A percentile compares a stretch with the other conserved stretches of the same genome.
Evolutionary conservation across 2,888 invertebrate genomes (phyloP).

Genomic region (Cerastoderma edule): DNA sequence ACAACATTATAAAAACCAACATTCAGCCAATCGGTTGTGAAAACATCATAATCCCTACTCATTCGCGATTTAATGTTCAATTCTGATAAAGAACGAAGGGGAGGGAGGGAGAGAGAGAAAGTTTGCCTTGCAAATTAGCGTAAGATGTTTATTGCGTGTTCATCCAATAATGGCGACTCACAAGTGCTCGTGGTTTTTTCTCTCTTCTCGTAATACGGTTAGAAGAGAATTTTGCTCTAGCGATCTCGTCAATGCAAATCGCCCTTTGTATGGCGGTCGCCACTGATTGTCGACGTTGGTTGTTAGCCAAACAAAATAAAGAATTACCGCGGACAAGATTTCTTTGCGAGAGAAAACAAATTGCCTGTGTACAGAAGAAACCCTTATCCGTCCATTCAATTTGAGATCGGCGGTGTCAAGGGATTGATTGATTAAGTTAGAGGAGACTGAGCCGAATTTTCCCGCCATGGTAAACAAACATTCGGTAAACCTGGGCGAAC

Average conservation of each 20-base stretch:
- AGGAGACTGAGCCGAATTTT: too few species aligned
- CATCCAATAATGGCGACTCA: background rate
- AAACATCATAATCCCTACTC: too few species aligned
- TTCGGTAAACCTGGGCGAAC: too few species aligned
- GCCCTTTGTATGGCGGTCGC: background rate
- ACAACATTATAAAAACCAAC: too few species aligned
- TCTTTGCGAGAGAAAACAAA: background rate
- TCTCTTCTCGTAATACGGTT: background rate
- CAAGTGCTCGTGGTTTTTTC: background rate
- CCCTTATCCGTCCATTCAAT: background rate
- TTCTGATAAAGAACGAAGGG: too few species aligned
- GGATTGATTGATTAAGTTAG: too few species aligned
- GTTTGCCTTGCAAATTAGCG: slow-evolving; percentile 1
- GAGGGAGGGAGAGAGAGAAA: background rate
- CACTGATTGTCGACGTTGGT: slow-evolving; percentile 15
- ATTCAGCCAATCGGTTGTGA: too few species aligned
- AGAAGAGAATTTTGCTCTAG: slow-evolving; percentile 1
- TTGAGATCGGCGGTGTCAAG: background rate
- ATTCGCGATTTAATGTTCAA: too few species aligned
- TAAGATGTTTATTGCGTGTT: background rate
- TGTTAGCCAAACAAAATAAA: slow-evolving; percentile 15
- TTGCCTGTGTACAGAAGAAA: background rate
- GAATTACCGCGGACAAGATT: slow-evolving; percentile 5
- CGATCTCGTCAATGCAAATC: slow-evolving; percentile 2
- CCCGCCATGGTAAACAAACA: too few species aligned